These are phyloP conservation scores for Ranitomeya variabilis DNA, from an alignment of 2,113 vertebrate genomes.

Conservation along the genomic window DNA sequence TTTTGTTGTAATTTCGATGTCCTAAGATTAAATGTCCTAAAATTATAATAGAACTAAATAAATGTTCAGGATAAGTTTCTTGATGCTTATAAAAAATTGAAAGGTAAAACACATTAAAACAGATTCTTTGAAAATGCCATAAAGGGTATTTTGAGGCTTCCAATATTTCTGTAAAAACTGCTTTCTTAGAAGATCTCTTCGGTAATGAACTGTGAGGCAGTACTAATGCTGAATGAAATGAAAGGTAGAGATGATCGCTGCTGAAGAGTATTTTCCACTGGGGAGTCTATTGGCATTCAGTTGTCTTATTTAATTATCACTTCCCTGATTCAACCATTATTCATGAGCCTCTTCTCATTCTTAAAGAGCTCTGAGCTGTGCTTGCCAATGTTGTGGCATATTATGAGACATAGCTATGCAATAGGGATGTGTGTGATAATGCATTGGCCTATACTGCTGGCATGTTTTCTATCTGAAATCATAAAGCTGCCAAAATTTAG, in stretches of 20 bases:
- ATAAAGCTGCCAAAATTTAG: constrained; percentile 70
- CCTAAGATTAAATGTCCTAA: no score
- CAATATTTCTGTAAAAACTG: constrained; percentile 45
- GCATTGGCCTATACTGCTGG: constrained; percentile 73
- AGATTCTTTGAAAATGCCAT: constrained; percentile 43
- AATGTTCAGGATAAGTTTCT: constrained; percentile 4
- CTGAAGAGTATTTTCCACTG: constrained; percentile 71
- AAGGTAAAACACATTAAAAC: constrained; percentile 34
- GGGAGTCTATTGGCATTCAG: constrained; percentile 75
- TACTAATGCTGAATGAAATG: constrained; percentile 55
- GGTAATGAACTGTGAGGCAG: constrained; percentile 54
- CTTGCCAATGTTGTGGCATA: constrained; percentile 81
- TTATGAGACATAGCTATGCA: constrained; percentile 72
- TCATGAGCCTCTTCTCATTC: constrained; percentile 77
- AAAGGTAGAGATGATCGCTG: constrained; percentile 60
- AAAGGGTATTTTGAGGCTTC: constrained; percentile 44
- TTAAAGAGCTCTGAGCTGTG: constrained; percentile 77
- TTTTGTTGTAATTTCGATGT: no score
- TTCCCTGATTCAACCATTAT: constrained; percentile 80
- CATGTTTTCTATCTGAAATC: constrained; percentile 75
- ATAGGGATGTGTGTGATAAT: constrained; percentile 73
- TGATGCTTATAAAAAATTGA: constrained; percentile 2
- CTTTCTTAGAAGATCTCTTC: constrained; percentile 44
- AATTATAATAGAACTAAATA: neutral
- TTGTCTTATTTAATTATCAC: constrained; percentile 82